Conservation (phyloP, 1,140 invertebrate genomes). For the Drosophila mojavensis region DNA sequence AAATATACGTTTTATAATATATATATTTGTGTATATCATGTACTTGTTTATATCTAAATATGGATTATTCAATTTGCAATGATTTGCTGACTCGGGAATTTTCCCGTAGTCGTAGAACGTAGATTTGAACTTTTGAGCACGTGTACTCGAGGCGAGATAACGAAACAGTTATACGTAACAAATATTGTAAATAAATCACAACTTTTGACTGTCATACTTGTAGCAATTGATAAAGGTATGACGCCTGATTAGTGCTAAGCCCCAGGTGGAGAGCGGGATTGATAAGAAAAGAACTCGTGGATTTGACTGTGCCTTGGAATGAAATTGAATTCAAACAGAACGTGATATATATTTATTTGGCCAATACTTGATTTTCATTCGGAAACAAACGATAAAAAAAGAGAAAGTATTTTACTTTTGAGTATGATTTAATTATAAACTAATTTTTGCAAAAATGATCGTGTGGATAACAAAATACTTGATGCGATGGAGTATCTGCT, state of each 20-base stretch:
- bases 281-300: slow-evolving; percentile 65
- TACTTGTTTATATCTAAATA: slow-evolving; percentile 51
- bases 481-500: slow-evolving; percentile 35
- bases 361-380: slow-evolving; percentile 4
- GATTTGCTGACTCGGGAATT: slow-evolving; percentile 15
- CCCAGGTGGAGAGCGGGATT: background rate
- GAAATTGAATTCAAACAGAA: slow-evolving; percentile 27
- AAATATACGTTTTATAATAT: slow-evolving; percentile 58
- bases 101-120: slow-evolving; percentile 41
- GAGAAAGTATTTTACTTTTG: slow-evolving; percentile 24
- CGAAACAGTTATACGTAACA: slow-evolving; percentile 36
- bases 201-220: slow-evolving; percentile 41
- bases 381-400: slow-evolving; percentile 17
- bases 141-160: slow-evolving; percentile 37
- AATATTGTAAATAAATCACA: slow-evolving; percentile 68
- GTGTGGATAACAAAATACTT: slow-evolving; percentile 58
- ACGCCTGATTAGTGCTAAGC: slow-evolving; percentile 23
- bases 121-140: slow-evolving; percentile 30
- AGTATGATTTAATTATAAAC: slow-evolving; percentile 55
- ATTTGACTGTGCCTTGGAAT: slow-evolving; percentile 61
- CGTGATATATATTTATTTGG: slow-evolving; percentile 55
- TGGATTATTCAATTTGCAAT: slow-evolving; percentile 41
- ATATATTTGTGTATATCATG: slow-evolving; percentile 33
- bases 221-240: slow-evolving; percentile 40
- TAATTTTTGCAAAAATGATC: slow-evolving; percentile 48